phyloP scores from a whole-genome alignment of 2,888 invertebrate species.

The Acholoe squamosa region DNA sequence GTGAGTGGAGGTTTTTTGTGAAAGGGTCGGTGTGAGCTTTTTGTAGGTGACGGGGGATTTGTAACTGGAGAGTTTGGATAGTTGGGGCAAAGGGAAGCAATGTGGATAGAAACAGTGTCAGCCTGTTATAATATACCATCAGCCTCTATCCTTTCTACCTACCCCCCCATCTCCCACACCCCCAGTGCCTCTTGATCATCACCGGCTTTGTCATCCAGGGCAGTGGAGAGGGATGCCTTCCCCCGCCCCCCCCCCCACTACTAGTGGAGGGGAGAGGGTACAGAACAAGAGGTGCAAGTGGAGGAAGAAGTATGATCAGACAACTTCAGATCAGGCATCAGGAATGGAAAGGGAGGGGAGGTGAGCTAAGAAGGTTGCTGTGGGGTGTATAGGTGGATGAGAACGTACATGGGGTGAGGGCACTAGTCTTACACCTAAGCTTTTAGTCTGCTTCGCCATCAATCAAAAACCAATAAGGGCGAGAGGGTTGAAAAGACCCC shows the following conservation, averaged over 20 bases:
- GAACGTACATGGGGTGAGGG: not conserved
- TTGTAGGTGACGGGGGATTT: not conserved
- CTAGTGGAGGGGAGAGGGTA: not conserved
- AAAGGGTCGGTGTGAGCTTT: not conserved
- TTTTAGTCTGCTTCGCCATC: not conserved
- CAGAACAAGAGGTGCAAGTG: not conserved
- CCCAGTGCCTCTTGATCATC: not conserved
- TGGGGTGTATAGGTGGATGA: not conserved
- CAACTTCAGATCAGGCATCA: not conserved
- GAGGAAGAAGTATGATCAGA: not conserved
- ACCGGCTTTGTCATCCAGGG: not conserved
- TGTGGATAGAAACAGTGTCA: constrained; percentile 2
- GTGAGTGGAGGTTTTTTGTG: constrained; percentile 18
- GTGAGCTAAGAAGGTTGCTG: not conserved
- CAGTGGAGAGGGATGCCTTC: not conserved
- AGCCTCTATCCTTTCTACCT: not conserved
- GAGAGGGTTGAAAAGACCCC: not conserved
- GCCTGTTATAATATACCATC: not conserved
- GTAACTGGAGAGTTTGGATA: not conserved
- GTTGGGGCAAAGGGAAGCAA: not conserved
- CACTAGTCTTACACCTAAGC: not conserved
- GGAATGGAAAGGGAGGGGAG: not conserved
- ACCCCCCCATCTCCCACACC: not conserved
- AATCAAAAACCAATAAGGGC: constrained; percentile 17
- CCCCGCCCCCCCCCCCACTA: not conserved